These are phyloP conservation scores for Euthynnus affinis DNA, from an alignment of 2,797 vertebrate species.

Conservation along the genomic window DNA sequence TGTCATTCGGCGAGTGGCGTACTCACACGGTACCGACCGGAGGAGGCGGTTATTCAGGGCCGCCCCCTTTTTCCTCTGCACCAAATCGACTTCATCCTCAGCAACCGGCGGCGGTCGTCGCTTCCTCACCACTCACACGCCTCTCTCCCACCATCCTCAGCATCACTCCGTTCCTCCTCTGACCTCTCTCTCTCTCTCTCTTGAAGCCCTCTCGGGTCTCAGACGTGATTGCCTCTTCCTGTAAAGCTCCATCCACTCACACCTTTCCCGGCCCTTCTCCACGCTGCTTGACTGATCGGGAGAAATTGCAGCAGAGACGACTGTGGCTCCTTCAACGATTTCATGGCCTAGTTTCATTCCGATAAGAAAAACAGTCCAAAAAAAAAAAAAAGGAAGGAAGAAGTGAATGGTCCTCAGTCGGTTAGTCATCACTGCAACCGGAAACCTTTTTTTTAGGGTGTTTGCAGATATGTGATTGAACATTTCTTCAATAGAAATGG, in stretches of 20 bases:
- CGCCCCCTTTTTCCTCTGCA: slow-evolving; percentile 13
- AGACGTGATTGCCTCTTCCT: slow-evolving; percentile 67
- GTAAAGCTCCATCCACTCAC: slow-evolving; percentile 62
- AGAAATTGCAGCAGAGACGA: slow-evolving; percentile 61
- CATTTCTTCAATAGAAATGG: background rate
- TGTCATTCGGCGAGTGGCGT: slow-evolving; percentile 42
- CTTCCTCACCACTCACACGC: background rate
- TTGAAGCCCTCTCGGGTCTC: slow-evolving; percentile 54
- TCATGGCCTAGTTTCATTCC: slow-evolving; percentile 67
- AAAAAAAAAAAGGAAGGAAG: slow-evolving; percentile 23
- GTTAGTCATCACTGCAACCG: slow-evolving; percentile 13
- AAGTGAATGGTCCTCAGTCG: slow-evolving; percentile 29
- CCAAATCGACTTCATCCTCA: slow-evolving; percentile 15
- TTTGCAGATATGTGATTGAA: slow-evolving; percentile 22
- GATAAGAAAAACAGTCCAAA: slow-evolving; percentile 50
- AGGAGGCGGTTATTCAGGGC: slow-evolving; percentile 43
- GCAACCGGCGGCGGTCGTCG: background rate
- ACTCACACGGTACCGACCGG: background rate
- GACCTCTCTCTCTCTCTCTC: slow-evolving; percentile 20
- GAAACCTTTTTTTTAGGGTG: slow-evolving; percentile 3
- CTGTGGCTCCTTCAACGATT: slow-evolving; percentile 64
- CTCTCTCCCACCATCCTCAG: slow-evolving; percentile 30
- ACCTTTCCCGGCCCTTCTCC: slow-evolving; percentile 58
- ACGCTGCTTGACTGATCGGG: slow-evolving; percentile 63
- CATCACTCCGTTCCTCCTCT: slow-evolving; percentile 24